These are phyloP conservation scores for Dreissena polymorpha DNA, from an alignment of 1,140 invertebrate genomes.

Conservation along the genomic window DNA sequence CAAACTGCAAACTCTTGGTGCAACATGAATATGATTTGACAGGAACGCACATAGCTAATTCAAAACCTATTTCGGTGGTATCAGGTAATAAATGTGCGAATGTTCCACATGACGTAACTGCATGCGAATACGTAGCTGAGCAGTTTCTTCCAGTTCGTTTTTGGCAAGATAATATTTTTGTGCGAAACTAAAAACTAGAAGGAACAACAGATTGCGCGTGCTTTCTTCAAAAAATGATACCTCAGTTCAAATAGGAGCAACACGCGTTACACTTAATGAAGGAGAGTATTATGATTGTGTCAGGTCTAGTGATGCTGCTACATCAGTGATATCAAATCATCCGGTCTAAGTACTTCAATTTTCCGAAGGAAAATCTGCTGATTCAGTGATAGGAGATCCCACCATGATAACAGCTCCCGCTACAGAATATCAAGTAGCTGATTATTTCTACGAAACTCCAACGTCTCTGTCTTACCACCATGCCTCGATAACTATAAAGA, in stretches of 20 bases:
- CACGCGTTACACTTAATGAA: background rate
- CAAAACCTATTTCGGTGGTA: background rate
- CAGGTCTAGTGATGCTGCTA: background rate
- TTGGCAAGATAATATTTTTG: background rate
- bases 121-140: background rate
- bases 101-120: background rate
- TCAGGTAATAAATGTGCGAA: background rate
- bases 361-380: background rate
- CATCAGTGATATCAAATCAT: background rate
- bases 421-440: background rate
- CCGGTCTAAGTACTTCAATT: background rate
- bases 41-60: background rate
- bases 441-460: background rate
- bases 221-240: background rate
- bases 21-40: background rate
- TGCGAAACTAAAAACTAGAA: background rate
- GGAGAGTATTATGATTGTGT: background rate
- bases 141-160: background rate
- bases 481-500: background rate
- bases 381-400: background rate
- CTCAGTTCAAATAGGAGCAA: background rate
- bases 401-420: background rate
- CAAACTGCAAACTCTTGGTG: background rate
- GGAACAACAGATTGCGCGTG: background rate
- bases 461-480: background rate